Percentiles rank a stretch among this genome's conserved stretches.
phyloP scores from a whole-genome alignment of 2,888 invertebrate species.

The Eubasilissa splendida region DNA sequence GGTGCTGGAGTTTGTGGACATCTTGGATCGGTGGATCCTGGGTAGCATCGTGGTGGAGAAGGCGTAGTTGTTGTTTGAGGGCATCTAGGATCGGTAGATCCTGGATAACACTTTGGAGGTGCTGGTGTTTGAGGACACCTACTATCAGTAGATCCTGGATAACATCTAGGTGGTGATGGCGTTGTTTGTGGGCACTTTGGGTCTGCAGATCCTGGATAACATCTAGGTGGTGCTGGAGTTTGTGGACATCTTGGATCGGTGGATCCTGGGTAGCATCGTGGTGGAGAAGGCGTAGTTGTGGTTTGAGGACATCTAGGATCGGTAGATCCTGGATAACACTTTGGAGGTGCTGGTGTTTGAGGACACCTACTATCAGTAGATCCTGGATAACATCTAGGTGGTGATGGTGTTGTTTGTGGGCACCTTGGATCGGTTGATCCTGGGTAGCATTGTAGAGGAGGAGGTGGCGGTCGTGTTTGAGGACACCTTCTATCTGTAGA shows the following conservation, averaged over 20 bases:
- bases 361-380: slow-evolving; percentile 63
- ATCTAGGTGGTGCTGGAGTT: slow-evolving; percentile 57
- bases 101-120: slow-evolving; percentile 63
- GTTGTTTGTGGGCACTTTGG: slow-evolving; percentile 62
- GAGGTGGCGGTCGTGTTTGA: slow-evolving; percentile 51
- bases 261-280: slow-evolving; percentile 61
- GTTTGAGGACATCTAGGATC: slow-evolving; percentile 61
- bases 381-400: slow-evolving; percentile 61
- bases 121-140: slow-evolving; percentile 62
- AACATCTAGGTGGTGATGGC: slow-evolving; percentile 48
- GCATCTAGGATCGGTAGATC: slow-evolving; percentile 62
- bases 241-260: slow-evolving; percentile 62
- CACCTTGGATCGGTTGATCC: slow-evolving; percentile 62
- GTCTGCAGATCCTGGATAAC: slow-evolving; percentile 63
- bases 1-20: slow-evolving; percentile 59
- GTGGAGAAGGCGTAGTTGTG: slow-evolving; percentile 59
- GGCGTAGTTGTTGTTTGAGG: slow-evolving; percentile 59
- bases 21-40: slow-evolving; percentile 60
- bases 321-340: slow-evolving; percentile 61
- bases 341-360: slow-evolving; percentile 58
- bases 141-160: slow-evolving; percentile 61
- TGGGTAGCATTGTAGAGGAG: slow-evolving; percentile 61
- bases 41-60: slow-evolving; percentile 60
- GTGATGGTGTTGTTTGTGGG: slow-evolving; percentile 58
- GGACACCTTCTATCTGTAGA: slow-evolving; percentile 62